Evolutionary conservation across 2,113 vertebrate species (phyloP), one percentile per base, ranked within the genome.

Genomic region (Malurus elegans): DNA sequence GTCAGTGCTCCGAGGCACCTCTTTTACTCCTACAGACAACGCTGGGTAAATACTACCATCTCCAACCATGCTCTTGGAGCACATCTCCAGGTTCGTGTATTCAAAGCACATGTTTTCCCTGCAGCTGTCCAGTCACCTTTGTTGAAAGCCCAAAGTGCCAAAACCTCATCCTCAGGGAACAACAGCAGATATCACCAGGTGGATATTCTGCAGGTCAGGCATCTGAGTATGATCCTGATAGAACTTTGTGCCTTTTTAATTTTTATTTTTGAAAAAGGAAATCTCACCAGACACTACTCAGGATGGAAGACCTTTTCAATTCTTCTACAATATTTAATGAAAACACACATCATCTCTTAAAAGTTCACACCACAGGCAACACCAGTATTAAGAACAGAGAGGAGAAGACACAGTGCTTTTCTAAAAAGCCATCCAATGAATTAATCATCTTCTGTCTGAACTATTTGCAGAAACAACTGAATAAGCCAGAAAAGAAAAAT

Each of bases 401-500:
- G 47, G 12, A 86, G n/a, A 75, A 86, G 0, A 12, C 60, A 51
- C 19, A 29, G 32, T 18, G 19, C 32, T 74, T 74, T 84, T 91
- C 69, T 60, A 56, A 92, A 73, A 73, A 94, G 51, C 42, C 48
- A 78, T 40, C 65, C 72, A 81, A 79, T 71, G 31, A 76, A 86
- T 80, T 92, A 75, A 79, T 84, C 47, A 85, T 79, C 83, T 74
- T 64, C 74, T 67, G 74, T 47, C 62, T 58, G 14, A 78, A 40
- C 74, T 79, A 82, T 90, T 93, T 85, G 91, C 38, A 95, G 87
- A 87, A 96, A 80, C 51, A 90, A 91, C 36, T 69, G 36, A 92
- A 83, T 58, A 96, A 92, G 65, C 25, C 75, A 87, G 81, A 69
- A 92, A 81, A 66, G 86, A 90, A 94, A 96, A 86, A 96, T 88